A percentile compares a stretch with the other conserved stretches of the same genome.
These are phyloP conservation scores for Sesia apiformis DNA, from an alignment of 2,888 invertebrate species.

Conservation along the genomic window DNA sequence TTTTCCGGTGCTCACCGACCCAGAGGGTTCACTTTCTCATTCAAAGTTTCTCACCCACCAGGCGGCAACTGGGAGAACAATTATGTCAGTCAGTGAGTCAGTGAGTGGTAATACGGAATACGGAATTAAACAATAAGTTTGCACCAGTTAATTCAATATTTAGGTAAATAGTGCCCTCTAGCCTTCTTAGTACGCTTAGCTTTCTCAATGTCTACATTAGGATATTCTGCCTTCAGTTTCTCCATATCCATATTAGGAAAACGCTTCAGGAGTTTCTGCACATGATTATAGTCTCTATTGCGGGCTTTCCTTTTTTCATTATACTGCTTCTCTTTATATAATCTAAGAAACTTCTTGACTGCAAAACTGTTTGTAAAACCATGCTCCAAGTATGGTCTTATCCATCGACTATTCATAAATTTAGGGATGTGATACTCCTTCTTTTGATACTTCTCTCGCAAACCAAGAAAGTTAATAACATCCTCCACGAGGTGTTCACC, in stretches of 20 bases:
- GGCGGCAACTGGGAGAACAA: too few relatives aligned
- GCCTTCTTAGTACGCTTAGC: constrained; percentile 72
- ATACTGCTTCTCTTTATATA: constrained; percentile 79
- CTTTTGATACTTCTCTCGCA: constrained; percentile 70
- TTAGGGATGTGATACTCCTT: constrained; percentile 79
- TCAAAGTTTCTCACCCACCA: too few relatives aligned
- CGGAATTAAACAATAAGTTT: too few relatives aligned
- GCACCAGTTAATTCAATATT: constrained; percentile 26
- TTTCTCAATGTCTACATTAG: constrained; percentile 83
- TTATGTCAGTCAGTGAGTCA: too few relatives aligned
- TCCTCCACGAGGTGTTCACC: constrained; percentile 83
- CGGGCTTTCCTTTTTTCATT: constrained; percentile 70
- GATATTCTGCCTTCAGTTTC: constrained; percentile 81
- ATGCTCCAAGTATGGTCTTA: constrained; percentile 70
- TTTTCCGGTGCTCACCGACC: too few relatives aligned
- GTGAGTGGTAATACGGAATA: too few relatives aligned
- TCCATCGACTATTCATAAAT: constrained; percentile 79
- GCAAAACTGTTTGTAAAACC: constrained; percentile 71
- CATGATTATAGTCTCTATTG: constrained; percentile 79
- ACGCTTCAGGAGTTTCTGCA: constrained; percentile 79
- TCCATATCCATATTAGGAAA: constrained; percentile 86
- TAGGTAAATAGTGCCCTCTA: constrained; percentile 77
- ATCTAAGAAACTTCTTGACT: constrained; percentile 69
- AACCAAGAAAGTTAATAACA: constrained; percentile 76
- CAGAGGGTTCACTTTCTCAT: too few relatives aligned